These are phyloP conservation scores for Tachysurus fulvidraco DNA, from an alignment of 2,113 vertebrate species.

Conservation along the genomic window DNA sequence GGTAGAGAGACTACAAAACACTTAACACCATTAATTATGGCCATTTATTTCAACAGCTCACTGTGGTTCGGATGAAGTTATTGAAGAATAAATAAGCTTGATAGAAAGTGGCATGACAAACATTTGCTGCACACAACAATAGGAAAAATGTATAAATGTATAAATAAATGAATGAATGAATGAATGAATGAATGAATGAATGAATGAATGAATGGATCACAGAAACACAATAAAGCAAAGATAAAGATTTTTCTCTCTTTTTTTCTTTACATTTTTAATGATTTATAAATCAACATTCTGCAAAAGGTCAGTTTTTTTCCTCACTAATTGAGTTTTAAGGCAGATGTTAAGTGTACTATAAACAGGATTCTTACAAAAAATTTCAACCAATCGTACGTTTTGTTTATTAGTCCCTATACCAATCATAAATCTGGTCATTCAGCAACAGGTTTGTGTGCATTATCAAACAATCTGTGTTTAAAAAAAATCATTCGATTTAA, in stretches of 20 bases:
- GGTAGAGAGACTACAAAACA: constrained; percentile 48
- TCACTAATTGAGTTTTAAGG: background rate
- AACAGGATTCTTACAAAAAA: background rate
- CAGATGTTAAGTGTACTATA: background rate
- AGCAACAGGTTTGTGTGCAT: background rate
- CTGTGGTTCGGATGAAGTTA: constrained; percentile 25
- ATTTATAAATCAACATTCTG: background rate
- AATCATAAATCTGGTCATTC: background rate
- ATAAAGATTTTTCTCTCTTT: background rate
- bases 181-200: no score
- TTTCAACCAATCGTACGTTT: background rate
- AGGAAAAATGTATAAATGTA: background rate
- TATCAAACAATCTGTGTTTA: background rate
- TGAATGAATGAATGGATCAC: background rate
- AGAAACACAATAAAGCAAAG: background rate
- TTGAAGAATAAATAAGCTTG: constrained; percentile 14
- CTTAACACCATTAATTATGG: constrained; percentile 53
- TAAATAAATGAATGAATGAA: background rate
- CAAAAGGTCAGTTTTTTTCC: background rate
- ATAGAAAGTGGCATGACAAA: background rate
- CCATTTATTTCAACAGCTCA: constrained; percentile 34
- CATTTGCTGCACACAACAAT: background rate
- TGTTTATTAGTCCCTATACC: background rate
- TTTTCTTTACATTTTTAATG: background rate
- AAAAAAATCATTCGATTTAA: background rate